phyloP scores from a whole-genome alignment of 1,140 invertebrate genomes.

The Apis mellifera region Amel_HAv3.1 CM009935.2:605001-605500 shows the following conservation, averaged over 20 bases:
- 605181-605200: neutral
- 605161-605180: neutral
- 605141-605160: neutral
- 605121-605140: neutral
- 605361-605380: no score
- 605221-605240: neutral
- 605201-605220: neutral
- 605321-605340: no score
- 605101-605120: neutral
- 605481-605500: no score
- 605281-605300: no score
- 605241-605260: neutral
- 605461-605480: no score
- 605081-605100: slow-evolving; percentile 47
- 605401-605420: no score
- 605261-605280: neutral
- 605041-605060: slow-evolving; percentile 78
- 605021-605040: slow-evolving; percentile 71
- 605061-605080: slow-evolving; percentile 80
- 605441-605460: no score
- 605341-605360: no score
- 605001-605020: slow-evolving; percentile 70
- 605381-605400: no score
- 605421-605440: no score
- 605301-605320: no score